phyloP scores from a whole-genome alignment of 2,797 vertebrate species.

The Gobio occitaniae region DNA sequence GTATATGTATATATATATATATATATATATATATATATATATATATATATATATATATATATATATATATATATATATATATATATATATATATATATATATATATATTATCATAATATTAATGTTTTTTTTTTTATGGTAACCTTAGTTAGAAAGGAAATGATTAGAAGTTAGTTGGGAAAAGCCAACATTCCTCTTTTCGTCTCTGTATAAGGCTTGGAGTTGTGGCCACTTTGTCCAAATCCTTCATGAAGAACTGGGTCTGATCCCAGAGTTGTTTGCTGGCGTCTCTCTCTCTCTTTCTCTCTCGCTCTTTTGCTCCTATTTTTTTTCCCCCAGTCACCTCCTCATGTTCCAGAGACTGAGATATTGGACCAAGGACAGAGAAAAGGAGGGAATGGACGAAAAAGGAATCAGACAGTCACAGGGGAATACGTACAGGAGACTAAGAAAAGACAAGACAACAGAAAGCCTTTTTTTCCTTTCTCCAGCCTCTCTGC shows the following conservation, averaged over 20 bases:
- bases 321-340: constrained; percentile 22
- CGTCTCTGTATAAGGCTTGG: constrained; percentile 34
- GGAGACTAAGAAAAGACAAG: constrained; percentile 37
- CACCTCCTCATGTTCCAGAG: constrained; percentile 62
- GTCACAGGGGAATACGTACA: constrained; percentile 43
- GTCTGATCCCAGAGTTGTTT: constrained; percentile 91
- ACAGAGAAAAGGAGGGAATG: constrained; percentile 32
- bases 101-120: not conserved
- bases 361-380: constrained; percentile 80
- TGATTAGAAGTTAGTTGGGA: constrained; percentile 6
- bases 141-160: not conserved
- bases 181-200: constrained; percentile 39
- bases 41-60: too few species aligned
- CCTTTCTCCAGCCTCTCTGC: constrained; percentile 33
- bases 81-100: not conserved
- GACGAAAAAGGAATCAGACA: constrained; percentile 44
- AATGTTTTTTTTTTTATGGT: not conserved
- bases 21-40: too few species aligned
- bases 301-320: constrained; percentile 42
- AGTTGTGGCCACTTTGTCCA: constrained; percentile 23
- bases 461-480: constrained; percentile 32
- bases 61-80: too few species aligned
- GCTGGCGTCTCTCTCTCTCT: constrained; percentile 75
- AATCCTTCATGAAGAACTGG: constrained; percentile 80
- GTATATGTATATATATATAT: too few species aligned